These are phyloP conservation scores for human (Homo sapiens) DNA, from an alignment of 2,113 vertebrate genomes.

Conservation along the genomic window DNA sequence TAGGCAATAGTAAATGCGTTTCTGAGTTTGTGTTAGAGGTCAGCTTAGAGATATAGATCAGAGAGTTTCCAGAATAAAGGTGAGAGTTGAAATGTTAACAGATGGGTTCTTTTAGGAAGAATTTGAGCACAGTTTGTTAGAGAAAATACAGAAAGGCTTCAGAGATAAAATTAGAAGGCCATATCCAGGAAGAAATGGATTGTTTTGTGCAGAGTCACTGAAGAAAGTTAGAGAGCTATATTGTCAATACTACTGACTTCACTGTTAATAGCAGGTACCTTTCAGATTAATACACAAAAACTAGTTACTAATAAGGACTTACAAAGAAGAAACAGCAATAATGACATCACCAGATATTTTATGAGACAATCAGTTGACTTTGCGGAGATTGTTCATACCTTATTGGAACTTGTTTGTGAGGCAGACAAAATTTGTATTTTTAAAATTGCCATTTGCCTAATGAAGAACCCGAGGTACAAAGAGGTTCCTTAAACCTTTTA, in stretches of 20 bases:
- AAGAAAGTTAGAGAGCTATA: background rate
- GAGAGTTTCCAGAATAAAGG: background rate
- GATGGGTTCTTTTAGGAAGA: background rate
- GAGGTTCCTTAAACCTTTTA: background rate
- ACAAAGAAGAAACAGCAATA: background rate
- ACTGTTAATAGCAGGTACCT: background rate
- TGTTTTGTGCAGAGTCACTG: background rate
- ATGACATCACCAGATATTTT: background rate
- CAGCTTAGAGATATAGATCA: background rate
- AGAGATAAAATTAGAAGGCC: background rate
- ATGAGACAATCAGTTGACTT: background rate
- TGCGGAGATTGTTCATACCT: background rate
- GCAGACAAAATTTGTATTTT: background rate
- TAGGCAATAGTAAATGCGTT: background rate
- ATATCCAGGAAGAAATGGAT: background rate
- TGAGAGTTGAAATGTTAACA: background rate
- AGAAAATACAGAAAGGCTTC: background rate
- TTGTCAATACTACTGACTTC: background rate
- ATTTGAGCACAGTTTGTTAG: background rate
- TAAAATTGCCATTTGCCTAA: background rate
- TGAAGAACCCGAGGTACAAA: background rate
- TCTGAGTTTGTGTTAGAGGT: background rate
- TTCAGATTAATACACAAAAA: slow-evolving; percentile 23
- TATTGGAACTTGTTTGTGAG: background rate
- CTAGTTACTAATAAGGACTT: slow-evolving; percentile 24